A percentile compares a stretch with the other conserved stretches of the same genome.
Evolutionary conservation across 2,888 invertebrate genomes (phyloP).

Genomic region (Macrophya alboannulata): DNA sequence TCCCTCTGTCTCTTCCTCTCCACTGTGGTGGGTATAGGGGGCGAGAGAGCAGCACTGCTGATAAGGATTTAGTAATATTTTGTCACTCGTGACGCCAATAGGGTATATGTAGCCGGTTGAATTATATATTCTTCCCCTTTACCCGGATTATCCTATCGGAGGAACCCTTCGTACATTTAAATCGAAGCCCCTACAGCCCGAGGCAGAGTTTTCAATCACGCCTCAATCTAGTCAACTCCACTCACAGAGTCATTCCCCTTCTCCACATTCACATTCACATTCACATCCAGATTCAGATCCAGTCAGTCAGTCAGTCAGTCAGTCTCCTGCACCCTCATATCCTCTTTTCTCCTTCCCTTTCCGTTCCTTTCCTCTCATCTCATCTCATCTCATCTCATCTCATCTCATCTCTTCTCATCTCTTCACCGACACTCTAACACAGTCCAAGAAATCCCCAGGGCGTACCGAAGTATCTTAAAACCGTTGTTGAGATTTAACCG

Average conservation of each 20-base stretch:
- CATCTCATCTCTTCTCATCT: slow-evolving; percentile 60
- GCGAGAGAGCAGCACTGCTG: slow-evolving; percentile 2
- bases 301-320: slow-evolving; percentile 56
- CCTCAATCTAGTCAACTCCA: slow-evolving; percentile 75
- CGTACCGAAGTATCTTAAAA: slow-evolving; percentile 62
- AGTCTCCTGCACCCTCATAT: slow-evolving; percentile 57
- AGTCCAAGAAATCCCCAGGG: slow-evolving; percentile 27
- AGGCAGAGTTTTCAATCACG: slow-evolving; percentile 78
- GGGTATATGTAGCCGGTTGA: slow-evolving; percentile 42
- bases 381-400: slow-evolving; percentile 72
- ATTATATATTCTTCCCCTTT: slow-evolving; percentile 51
- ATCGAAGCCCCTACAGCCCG: slow-evolving; percentile 70
- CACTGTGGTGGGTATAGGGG: neutral
- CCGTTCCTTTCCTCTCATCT: slow-evolving; percentile 71
- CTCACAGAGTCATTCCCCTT: slow-evolving; percentile 61
- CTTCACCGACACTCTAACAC: slow-evolving; percentile 56
- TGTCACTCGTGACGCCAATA: slow-evolving; percentile 52
- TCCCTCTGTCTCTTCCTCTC: neutral
- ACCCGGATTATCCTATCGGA: slow-evolving; percentile 54
- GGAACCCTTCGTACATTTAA: slow-evolving; percentile 69
- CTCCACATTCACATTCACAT: slow-evolving; percentile 10
- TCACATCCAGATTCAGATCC: slow-evolving; percentile 24
- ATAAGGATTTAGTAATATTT: slow-evolving; percentile 54
- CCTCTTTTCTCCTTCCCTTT: slow-evolving; percentile 76
- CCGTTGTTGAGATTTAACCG: slow-evolving; percentile 69